These are phyloP conservation scores for Papilio helenus DNA, from an alignment of 1,140 invertebrate species.

Conservation along the genomic window DNA sequence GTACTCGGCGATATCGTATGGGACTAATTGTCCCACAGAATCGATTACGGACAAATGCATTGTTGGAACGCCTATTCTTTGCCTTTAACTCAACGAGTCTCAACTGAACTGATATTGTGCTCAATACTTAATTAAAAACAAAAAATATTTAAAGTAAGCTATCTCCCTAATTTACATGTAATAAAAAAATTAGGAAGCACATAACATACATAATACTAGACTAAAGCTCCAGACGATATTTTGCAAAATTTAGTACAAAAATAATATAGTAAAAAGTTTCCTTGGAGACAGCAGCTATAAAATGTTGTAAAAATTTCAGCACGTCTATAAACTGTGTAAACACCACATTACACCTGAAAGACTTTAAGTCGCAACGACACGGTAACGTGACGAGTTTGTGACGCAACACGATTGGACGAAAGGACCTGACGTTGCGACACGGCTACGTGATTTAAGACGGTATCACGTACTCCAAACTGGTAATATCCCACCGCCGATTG, in stretches of 20 bases:
- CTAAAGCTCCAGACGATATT: background rate
- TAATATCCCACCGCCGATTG: too few species aligned
- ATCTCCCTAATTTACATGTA: background rate
- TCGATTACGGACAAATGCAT: slow-evolving; percentile 24
- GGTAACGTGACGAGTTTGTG: background rate
- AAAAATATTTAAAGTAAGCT: too few species aligned
- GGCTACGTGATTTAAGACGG: background rate
- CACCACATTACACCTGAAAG: slow-evolving; percentile 25
- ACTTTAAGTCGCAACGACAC: slow-evolving; percentile 4
- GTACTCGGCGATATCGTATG: slow-evolving; percentile 11
- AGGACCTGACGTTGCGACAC: background rate
- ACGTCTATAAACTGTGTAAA: background rate
- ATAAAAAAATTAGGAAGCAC: background rate
- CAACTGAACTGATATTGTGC: too few species aligned
- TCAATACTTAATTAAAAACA: too few species aligned
- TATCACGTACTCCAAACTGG: background rate
- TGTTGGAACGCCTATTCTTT: slow-evolving; percentile 9
- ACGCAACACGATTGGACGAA: background rate
- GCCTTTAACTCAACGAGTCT: background rate
- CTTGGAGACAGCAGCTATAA: background rate
- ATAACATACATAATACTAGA: background rate
- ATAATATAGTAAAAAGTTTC: slow-evolving; percentile 3
- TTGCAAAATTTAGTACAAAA: background rate
- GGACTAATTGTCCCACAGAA: slow-evolving; percentile 6
- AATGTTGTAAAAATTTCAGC: background rate